Evolutionary conservation across 2,113 vertebrate species (phyloP), one percentile per base, ranked within the genome.

Genomic region (Neoarius graeffei): DNA sequence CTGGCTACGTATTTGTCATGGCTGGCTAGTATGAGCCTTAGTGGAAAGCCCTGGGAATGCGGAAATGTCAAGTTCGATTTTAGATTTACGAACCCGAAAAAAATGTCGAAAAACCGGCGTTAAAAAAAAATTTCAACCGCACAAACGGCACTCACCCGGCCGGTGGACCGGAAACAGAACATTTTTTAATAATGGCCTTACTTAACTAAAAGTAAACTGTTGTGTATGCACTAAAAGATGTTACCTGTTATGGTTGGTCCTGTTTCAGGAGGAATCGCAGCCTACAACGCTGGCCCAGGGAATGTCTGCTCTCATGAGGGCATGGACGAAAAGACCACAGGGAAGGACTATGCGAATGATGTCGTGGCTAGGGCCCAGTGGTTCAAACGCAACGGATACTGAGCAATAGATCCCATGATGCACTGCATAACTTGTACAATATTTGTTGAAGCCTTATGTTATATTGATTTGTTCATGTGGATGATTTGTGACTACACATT

Each of bases 331-430:
- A 62, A 89, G 30, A 94, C 92, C 85, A 88, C 94, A 30, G 93
- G 91, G 19, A n/a, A 80, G 80, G 93, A 93, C 84, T 97, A 96
- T 0, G 89, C 81, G 83, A 95, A 96, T 73, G 93, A 94, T 0
- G 96, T 97, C 79, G 94, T 96, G 30, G 93, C 95, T 13, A 89
- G 91, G 89, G 91, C 86, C 77, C 90, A 91, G 85, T 91, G 87
- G 92, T 93, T 2, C 74, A 96, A 94, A 88, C 92, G 77, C 52
- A 77, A 92, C 0, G 95, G 95, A 50, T 96, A 95, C 30, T 91
- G 48, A 90, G 62, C 7, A 88, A 7, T 13, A 35, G 60, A 5
- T 52, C 23, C n/a, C 6, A n/a, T 54, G 74, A 54, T 77, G 48
- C 52, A 80, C 52, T 80, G 23, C 23, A n/a, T 25, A 52, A 52